Conservation (phyloP, 1,140 invertebrate species). For the Drosophila pseudoananassae region DNA sequence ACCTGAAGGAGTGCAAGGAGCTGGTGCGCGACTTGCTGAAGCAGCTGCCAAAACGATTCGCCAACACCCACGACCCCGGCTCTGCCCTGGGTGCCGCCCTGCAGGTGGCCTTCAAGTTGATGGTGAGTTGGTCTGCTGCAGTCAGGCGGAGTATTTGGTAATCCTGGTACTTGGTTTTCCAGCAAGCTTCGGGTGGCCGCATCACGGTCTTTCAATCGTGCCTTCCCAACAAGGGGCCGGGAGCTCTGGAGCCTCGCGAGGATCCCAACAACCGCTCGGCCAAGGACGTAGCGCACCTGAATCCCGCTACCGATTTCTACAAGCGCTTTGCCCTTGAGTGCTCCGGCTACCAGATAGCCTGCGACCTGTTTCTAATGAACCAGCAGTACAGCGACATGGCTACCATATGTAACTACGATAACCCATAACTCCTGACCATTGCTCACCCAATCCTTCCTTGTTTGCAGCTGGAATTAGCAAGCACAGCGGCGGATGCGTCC, state of each 20-base stretch:
- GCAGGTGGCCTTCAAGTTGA: slow-evolving; percentile 95
- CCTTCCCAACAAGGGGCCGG: slow-evolving; percentile 96
- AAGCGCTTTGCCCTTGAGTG: slow-evolving; percentile 98
- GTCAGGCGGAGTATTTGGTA: not conserved
- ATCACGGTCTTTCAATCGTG: slow-evolving; percentile 97
- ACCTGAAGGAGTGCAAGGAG: slow-evolving; percentile 93
- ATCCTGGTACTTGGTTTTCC: not conserved
- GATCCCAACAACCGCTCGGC: slow-evolving; percentile 92
- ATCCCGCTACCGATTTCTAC: slow-evolving; percentile 99
- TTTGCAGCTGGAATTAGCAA: slow-evolving; percentile 93
- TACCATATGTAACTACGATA: slow-evolving; percentile 90
- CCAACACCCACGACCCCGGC: slow-evolving; percentile 89
- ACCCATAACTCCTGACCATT: too few species aligned
- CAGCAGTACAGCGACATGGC: slow-evolving; percentile 97
- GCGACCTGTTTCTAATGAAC: slow-evolving; percentile 97
- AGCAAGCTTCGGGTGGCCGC: slow-evolving; percentile 96
- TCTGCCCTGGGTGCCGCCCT: slow-evolving; percentile 96
- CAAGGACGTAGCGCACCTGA: slow-evolving; percentile 93
- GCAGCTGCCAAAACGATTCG: slow-evolving; percentile 92
- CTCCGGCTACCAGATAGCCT: slow-evolving; percentile 97
- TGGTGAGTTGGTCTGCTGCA: slow-evolving; percentile 86
- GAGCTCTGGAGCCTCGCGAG: slow-evolving; percentile 93
- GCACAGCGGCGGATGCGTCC: slow-evolving; percentile 97
- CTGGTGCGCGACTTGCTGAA: slow-evolving; percentile 92
- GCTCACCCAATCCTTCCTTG: too few species aligned